A percentile compares a stretch with the other conserved stretches of the same genome.
Evolutionary conservation across 2,797 vertebrate genomes (phyloP).

Genomic region (Gila robusta): DNA sequence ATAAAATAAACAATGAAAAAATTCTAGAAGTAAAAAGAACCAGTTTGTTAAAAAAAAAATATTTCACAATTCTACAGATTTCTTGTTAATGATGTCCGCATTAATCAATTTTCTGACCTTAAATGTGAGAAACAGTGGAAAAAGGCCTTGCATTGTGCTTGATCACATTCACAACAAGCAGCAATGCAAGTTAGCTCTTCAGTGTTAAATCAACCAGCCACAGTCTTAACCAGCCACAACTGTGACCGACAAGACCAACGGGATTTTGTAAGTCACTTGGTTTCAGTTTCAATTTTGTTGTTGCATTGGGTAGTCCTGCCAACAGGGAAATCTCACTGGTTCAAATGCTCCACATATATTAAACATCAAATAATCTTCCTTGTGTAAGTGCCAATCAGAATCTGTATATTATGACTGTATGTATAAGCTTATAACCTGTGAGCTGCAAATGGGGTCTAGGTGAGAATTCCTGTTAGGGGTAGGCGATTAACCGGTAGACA

Average conservation of each 20-base stretch:
- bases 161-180: background rate
- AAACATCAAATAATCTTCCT: background rate
- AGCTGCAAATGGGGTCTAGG: background rate
- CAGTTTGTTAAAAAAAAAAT: background rate
- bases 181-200: background rate
- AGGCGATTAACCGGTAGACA: no score
- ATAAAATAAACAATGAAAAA: background rate
- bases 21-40: background rate
- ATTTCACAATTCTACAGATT: background rate
- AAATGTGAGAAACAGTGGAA: background rate
- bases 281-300: background rate
- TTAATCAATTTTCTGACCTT: background rate
- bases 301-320: background rate
- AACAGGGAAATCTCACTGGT: no score
- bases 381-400: background rate
- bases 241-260: background rate
- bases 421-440: background rate
- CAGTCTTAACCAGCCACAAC: background rate
- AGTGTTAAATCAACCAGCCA: background rate
- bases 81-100: no score
- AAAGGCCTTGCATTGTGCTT: background rate
- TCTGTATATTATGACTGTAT: no score
- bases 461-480: background rate
- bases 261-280: background rate
- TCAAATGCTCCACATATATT: no score